A percentile compares a stretch with the other conserved stretches of the same genome.
Evolutionary conservation across 2,113 vertebrate genomes (phyloP).

Genomic region (Trogon surrucura): DNA sequence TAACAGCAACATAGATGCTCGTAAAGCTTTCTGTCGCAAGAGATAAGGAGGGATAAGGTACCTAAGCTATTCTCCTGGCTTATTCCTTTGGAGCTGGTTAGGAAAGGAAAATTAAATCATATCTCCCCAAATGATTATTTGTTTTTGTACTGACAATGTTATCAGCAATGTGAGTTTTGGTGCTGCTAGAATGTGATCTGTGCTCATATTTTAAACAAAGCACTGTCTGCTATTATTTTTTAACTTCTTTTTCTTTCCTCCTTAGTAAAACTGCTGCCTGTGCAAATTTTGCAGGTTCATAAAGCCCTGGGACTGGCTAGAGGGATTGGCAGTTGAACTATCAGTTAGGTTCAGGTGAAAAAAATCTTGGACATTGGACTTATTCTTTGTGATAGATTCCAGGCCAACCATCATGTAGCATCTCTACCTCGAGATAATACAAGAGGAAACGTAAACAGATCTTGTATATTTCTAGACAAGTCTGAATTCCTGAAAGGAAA

Average conservation of each 20-base stretch:
- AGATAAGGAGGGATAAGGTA: not conserved
- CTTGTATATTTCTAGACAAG: not conserved
- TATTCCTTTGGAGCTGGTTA: not conserved
- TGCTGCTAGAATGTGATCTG: not conserved
- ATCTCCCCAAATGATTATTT: not conserved
- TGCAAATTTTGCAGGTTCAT: not conserved
- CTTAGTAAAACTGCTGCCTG: not conserved
- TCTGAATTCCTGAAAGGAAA: not conserved
- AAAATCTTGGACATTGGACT: not conserved
- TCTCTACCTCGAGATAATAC: not conserved
- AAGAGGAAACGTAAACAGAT: not conserved
- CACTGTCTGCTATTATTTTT: not conserved
- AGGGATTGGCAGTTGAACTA: not conserved
- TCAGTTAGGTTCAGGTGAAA: not conserved
- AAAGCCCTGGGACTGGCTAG: not conserved
- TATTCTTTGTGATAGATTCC: not conserved
- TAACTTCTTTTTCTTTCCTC: not conserved
- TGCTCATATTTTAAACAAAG: not conserved
- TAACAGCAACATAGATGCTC: not conserved
- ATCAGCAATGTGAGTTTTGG: not conserved
- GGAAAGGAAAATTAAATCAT: not conserved
- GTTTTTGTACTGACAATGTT: not conserved
- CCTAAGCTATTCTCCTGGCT: not conserved
- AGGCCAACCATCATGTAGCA: not conserved
- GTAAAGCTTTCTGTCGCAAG: constrained; percentile 10